Conservation (phyloP, 2,113 vertebrate species). For the Phylloscopus whistleri region DNA sequence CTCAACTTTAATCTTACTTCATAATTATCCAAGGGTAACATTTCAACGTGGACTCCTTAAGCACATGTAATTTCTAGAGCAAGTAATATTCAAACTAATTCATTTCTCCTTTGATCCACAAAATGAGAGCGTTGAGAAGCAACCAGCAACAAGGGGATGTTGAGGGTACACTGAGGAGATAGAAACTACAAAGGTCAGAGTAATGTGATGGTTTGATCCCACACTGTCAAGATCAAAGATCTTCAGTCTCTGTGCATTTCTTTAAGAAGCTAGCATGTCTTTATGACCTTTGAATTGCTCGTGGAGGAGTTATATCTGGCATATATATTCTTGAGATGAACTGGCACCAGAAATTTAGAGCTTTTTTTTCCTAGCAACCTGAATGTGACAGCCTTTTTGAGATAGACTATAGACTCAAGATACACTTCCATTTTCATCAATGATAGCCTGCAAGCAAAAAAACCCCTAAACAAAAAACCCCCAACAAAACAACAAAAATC, state of each 20-base stretch:
- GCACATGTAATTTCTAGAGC: not conserved
- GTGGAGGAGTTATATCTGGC: not conserved
- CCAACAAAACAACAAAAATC: no score
- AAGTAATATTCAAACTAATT: not conserved
- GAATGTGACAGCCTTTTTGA: not conserved
- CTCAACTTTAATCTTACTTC: constrained; percentile 30
- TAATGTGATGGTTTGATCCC: not conserved
- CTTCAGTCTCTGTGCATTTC: not conserved
- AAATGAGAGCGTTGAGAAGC: not conserved
- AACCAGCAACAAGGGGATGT: not conserved
- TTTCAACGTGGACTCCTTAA: not conserved
- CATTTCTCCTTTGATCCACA: constrained; percentile 3
- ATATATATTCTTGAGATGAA: not conserved
- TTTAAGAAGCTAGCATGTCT: not conserved
- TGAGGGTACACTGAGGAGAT: not conserved
- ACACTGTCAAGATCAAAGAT: not conserved
- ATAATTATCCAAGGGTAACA: not conserved
- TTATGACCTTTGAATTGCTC: not conserved
- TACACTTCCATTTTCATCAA: not conserved
- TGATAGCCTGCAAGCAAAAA: not conserved
- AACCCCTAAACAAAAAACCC: no score
- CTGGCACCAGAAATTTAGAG: not conserved
- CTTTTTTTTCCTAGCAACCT: not conserved
- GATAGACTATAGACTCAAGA: not conserved
- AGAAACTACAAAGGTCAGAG: not conserved